A percentile compares a stretch with the other conserved stretches of the same genome.
These are phyloP conservation scores for Polyploca ridens DNA, from an alignment of 2,888 invertebrate genomes.

Conservation along the genomic window DNA sequence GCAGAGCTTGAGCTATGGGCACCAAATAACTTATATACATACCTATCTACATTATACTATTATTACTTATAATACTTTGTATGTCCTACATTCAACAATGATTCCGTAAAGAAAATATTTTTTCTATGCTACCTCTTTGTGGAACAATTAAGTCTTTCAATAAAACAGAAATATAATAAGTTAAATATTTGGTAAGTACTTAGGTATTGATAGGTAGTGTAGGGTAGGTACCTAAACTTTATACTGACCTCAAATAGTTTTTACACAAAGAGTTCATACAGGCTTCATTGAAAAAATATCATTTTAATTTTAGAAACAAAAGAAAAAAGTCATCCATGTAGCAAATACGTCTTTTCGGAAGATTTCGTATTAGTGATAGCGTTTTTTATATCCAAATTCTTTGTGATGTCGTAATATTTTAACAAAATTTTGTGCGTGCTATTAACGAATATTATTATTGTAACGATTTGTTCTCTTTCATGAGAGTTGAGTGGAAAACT, in stretches of 20 bases:
- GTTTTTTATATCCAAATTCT: conserved; percentile 84
- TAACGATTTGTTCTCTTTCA: conserved; percentile 70
- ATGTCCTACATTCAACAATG: too few relatives aligned
- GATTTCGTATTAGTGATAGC: conserved; percentile 78
- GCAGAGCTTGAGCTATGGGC: too few relatives aligned
- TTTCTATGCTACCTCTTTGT: too few relatives aligned
- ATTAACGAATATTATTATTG: conserved; percentile 60
- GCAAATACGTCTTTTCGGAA: conserved; percentile 79
- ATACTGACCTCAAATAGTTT: conserved; percentile 15
- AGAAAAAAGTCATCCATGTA: conserved; percentile 79
- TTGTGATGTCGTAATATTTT: conserved; percentile 83
- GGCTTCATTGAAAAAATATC: conserved; percentile 56
- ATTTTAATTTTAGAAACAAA: conserved; percentile 81
- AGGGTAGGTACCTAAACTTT: background rate
- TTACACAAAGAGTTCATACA: conserved; percentile 32
- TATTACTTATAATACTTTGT: too few relatives aligned
- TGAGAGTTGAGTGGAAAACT: conserved; percentile 74
- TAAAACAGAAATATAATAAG: too few relatives aligned
- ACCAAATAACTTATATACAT: too few relatives aligned
- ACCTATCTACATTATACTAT: too few relatives aligned
- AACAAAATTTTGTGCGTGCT: conserved; percentile 80
- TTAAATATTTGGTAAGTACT: too few relatives aligned
- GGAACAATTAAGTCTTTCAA: too few relatives aligned
- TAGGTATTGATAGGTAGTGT: too few relatives aligned
- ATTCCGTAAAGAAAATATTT: too few relatives aligned